A percentile compares a stretch with the other conserved stretches of the same genome.
Conservation (phyloP, 2,797 vertebrate species). For the Sebastes cheni region DNA sequence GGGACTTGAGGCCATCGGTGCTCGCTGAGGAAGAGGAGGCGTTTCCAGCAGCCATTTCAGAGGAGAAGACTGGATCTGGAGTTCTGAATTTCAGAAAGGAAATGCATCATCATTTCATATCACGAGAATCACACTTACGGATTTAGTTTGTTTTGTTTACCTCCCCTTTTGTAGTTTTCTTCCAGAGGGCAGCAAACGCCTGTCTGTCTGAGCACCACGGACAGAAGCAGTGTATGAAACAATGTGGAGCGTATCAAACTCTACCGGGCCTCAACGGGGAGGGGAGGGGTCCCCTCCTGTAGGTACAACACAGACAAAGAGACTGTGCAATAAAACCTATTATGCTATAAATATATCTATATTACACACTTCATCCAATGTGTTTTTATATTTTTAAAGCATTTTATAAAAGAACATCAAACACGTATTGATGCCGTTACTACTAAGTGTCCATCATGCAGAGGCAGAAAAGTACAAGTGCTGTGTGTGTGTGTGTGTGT, state of each 20-base stretch:
- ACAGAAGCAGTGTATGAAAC: constrained; percentile 59
- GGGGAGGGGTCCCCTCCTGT: background rate
- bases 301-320: constrained; percentile 66
- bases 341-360: constrained; percentile 66
- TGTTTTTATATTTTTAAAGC: constrained; percentile 76
- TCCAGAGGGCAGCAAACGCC: constrained; percentile 83
- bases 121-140: constrained; percentile 32
- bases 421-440: constrained; percentile 47
- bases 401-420: constrained; percentile 64
- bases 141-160: constrained; percentile 31
- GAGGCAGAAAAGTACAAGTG: constrained; percentile 37
- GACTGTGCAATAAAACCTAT: constrained; percentile 87
- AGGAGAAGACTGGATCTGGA: constrained; percentile 13
- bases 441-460: constrained; percentile 51
- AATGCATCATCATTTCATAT: constrained; percentile 56
- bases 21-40: background rate
- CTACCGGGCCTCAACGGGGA: background rate
- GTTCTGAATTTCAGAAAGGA: constrained; percentile 33
- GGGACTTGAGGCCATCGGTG: background rate
- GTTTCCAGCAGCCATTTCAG: constrained; percentile 19
- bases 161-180: constrained; percentile 35
- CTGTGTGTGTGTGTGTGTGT: background rate
- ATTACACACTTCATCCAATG: constrained; percentile 81
- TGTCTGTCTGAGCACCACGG: constrained; percentile 48
- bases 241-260: constrained; percentile 77